Evolutionary conservation across 2,888 invertebrate species (phyloP), one percentile per base, ranked within the genome.

Genomic region (Xestia rhomboidea): DNA sequence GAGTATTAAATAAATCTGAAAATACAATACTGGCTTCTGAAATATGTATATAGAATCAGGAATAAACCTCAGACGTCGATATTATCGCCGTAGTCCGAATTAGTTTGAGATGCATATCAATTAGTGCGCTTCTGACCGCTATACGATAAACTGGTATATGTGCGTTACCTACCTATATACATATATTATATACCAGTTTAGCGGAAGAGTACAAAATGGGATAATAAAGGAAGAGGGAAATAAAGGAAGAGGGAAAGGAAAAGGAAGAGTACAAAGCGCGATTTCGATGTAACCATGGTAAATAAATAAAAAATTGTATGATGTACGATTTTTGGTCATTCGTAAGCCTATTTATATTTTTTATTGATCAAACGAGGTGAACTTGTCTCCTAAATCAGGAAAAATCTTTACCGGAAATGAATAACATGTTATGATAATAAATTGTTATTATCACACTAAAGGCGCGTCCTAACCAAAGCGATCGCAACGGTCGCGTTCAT

Each of bases 51-150:
- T 51, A 38, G 15, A 30, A 51, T 10, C 3, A n/a, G 18, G 8
- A 80, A 51, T 38, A 38, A 68, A 75, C 64, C 44, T 30, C 15
- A 38, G 44, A 82, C 18, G 27, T 13, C 27, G 41, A 81, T 81
- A 27, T 34, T 21, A 68, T 57, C 21, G 30, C 13, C 11, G 30
- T 24, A 41, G 10, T 27, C 24, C n/a, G 15, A 67, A 62, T 44
- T 62, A n/a, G 49, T 81, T 51, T 79, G 72, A 63, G 30, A 72
- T 80, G n/a, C 51, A 41, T 78, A 73, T 80, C n/a, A 54, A 63
- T 63, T 68, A 74, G 6, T 30, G 41, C 24, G 13, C 11, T 60
- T 15, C n/a, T 74, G 21, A 73, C 38, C 30, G 38, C 44, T 75
- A 18, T 54, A 68, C 18, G 30, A 54, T n/a, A 11, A 62, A 54